Percentiles rank a stretch among this genome's conserved stretches.
Conservation (phyloP, 2,888 invertebrate species). For the Eupithecia tripunctaria region DNA sequence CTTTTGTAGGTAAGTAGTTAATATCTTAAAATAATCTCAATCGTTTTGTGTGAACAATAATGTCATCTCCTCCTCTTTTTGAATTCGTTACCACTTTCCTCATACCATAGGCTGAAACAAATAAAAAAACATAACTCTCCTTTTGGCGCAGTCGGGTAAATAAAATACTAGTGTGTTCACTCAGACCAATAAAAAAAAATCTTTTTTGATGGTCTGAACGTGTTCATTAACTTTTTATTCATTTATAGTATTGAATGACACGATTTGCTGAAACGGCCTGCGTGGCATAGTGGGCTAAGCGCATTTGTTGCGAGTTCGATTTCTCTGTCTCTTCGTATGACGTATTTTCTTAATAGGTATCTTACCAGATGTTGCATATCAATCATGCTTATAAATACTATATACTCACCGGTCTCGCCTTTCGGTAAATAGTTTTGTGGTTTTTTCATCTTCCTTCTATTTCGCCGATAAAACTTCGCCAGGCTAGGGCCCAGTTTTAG, state of each 20-base stretch:
- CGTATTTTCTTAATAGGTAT: too few relatives aligned
- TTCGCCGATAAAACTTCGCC: conserved; percentile 60
- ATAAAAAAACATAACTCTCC: background rate
- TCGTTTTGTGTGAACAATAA: conserved; percentile 61
- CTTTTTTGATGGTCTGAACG: too few relatives aligned
- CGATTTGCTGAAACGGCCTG: background rate
- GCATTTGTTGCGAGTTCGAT: background rate
- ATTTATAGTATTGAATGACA: too few relatives aligned
- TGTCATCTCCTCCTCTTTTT: conserved; percentile 62
- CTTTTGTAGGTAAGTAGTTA: background rate
- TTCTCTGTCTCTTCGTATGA: too few relatives aligned
- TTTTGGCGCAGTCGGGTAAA: background rate
- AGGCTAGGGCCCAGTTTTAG: conserved; percentile 65
- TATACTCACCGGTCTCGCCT: conserved; percentile 53
- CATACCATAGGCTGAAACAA: conserved; percentile 64
- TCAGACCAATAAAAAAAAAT: too few relatives aligned
- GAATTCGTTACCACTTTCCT: conserved; percentile 47
- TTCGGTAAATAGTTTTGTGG: conserved; percentile 59
- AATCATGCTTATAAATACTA: background rate
- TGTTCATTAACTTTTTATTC: too few relatives aligned
- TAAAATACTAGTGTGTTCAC: too few relatives aligned
- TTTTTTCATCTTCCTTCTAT: conserved; percentile 54
- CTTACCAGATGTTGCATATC: too few relatives aligned
- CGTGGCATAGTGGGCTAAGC: background rate
- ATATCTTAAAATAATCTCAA: conserved; percentile 56